Percentiles rank a stretch among this genome's conserved stretches.
These are phyloP conservation scores for Chalcosyrphus nemorum DNA, from an alignment of 2,888 invertebrate genomes.

Conservation along the genomic window DNA sequence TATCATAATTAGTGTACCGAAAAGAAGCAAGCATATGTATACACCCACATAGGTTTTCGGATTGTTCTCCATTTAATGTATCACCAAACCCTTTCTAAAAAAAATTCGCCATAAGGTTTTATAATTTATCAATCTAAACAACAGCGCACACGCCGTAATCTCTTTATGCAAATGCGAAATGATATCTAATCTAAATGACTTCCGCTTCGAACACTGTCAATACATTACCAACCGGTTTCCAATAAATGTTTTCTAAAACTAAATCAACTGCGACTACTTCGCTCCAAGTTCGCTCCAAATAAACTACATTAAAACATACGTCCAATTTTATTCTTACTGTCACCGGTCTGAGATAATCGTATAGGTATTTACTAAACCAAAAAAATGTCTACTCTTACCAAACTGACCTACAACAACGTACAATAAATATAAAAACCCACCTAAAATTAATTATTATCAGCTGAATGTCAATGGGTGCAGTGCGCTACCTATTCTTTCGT, in stretches of 20 bases:
- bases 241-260: background rate
- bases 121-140: no score
- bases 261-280: no score
- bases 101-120: no score
- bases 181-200: background rate
- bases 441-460: background rate
- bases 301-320: background rate
- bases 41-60: no score
- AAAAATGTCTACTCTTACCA: background rate
- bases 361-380: background rate
- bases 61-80: no score
- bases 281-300: no score
- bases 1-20: no score
- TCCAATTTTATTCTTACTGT: background rate
- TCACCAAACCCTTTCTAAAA: no score
- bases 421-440: background rate
- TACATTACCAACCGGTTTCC: background rate
- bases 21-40: no score
- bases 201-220: background rate
- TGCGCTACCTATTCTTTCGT: background rate
- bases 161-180: background rate
- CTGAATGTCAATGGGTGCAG: background rate
- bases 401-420: slow-evolving; percentile 44
- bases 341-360: background rate
- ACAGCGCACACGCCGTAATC: no score